phyloP scores from a whole-genome alignment of 2,888 invertebrate species.

The Agrochola macilenta region DNA sequence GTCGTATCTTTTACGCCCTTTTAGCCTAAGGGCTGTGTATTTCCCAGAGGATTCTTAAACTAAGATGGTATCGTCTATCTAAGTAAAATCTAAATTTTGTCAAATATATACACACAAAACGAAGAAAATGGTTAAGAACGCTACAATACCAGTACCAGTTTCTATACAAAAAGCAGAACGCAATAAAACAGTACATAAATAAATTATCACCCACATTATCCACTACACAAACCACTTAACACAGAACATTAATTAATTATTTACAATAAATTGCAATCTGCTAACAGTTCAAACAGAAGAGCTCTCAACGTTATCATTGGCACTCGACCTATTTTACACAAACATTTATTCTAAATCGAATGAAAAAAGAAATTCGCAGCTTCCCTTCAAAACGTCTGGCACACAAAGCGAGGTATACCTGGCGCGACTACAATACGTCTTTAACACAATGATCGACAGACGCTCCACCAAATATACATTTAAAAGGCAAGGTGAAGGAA shows the following conservation, averaged over 20 bases:
- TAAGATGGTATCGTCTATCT: neutral
- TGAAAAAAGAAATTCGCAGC: constrained; percentile 35
- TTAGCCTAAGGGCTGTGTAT: constrained; percentile 24
- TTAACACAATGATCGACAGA: constrained; percentile 60
- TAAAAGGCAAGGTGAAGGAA: constrained; percentile 55
- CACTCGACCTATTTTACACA: constrained; percentile 55
- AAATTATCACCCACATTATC: constrained; percentile 27
- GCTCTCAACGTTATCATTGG: constrained; percentile 49
- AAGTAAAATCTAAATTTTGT: neutral
- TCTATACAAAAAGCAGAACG: constrained; percentile 11
- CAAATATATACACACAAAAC: neutral
- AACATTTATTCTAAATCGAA: constrained; percentile 42
- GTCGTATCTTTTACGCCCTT: constrained; percentile 42
- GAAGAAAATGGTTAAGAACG: neutral
- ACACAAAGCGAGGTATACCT: constrained; percentile 46
- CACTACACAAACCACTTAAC: constrained; percentile 48
- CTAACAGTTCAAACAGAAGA: constrained; percentile 29
- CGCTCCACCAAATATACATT: constrained; percentile 58
- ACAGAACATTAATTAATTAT: constrained; percentile 44
- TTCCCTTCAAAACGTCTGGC: constrained; percentile 26
- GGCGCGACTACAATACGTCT: constrained; percentile 51
- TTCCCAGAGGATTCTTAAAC: constrained; percentile 13
- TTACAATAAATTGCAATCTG: constrained; percentile 50
- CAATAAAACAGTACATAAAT: constrained; percentile 30
- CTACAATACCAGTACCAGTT: neutral